Conservation (phyloP, 2,797 vertebrate genomes). For the Spheniscus humboldti region DNA sequence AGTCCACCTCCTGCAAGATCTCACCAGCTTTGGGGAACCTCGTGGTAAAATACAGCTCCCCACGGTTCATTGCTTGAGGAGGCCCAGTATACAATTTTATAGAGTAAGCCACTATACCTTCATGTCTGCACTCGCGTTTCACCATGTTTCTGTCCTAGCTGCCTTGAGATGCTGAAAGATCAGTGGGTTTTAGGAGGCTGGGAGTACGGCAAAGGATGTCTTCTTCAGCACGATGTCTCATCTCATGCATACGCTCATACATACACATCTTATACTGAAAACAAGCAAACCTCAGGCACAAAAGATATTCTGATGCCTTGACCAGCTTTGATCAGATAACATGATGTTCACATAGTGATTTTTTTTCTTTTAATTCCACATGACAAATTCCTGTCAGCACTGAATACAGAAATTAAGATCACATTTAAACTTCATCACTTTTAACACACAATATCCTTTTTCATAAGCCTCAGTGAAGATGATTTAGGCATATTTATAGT, state of each 20-base stretch:
- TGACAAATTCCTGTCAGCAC: not conserved
- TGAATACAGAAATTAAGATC: not conserved
- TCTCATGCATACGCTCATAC: not conserved
- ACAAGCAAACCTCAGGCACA: not conserved
- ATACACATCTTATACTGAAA: not conserved
- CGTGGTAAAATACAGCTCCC: accelerated
- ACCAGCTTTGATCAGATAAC: not conserved
- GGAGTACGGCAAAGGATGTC: not conserved
- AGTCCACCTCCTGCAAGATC: not conserved
- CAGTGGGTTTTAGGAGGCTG: not conserved
- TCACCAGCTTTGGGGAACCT: not conserved
- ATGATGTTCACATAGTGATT: not conserved
- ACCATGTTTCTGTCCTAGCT: not conserved
- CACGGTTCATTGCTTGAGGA: not conserved
- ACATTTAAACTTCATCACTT: not conserved
- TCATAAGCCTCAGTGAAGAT: not conserved
- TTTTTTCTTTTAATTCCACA: not conserved
- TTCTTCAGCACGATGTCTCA: not conserved
- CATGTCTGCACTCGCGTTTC: accelerated
- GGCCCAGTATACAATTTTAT: not conserved
- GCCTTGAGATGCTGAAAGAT: not conserved
- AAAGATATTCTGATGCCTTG: not conserved
- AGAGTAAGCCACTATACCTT: not conserved
- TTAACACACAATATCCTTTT: not conserved
- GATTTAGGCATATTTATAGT: not conserved